phyloP scores from a whole-genome alignment of 2,888 invertebrate species.

The Tenodera sinensis region DNA sequence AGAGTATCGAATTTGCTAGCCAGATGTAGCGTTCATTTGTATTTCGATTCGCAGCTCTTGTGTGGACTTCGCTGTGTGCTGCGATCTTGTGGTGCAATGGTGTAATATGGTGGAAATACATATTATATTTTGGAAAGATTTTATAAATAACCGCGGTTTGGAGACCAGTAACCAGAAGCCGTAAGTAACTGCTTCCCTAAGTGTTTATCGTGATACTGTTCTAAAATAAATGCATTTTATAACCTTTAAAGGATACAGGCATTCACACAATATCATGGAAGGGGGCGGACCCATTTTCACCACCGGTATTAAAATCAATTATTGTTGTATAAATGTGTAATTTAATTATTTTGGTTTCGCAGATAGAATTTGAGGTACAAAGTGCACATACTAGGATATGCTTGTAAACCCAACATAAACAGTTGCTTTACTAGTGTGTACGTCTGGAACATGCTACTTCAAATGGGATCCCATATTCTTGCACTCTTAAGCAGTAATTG shows the following conservation, averaged over 20 bases:
- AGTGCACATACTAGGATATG: no score
- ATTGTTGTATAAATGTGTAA: not conserved
- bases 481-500: no score
- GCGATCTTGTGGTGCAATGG: not conserved
- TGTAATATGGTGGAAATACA: not conserved
- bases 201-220: not conserved
- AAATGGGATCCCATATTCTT: no score
- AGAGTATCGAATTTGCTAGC: no score
- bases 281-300: not conserved
- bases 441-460: no score
- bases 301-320: not conserved
- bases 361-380: not conserved
- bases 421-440: no score
- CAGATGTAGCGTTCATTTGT: not conserved
- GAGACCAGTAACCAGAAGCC: not conserved
- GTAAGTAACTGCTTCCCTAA: not conserved
- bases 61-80: not conserved
- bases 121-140: not conserved
- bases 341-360: not conserved
- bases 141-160: not conserved
- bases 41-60: not conserved
- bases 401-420: no score
- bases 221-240: not conserved
- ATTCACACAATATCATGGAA: not conserved
- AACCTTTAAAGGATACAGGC: not conserved